Evolutionary conservation across 2,113 vertebrate genomes (phyloP), one percentile per base, ranked within the genome.

Genomic region (Melanerpes formicivorus): DNA sequence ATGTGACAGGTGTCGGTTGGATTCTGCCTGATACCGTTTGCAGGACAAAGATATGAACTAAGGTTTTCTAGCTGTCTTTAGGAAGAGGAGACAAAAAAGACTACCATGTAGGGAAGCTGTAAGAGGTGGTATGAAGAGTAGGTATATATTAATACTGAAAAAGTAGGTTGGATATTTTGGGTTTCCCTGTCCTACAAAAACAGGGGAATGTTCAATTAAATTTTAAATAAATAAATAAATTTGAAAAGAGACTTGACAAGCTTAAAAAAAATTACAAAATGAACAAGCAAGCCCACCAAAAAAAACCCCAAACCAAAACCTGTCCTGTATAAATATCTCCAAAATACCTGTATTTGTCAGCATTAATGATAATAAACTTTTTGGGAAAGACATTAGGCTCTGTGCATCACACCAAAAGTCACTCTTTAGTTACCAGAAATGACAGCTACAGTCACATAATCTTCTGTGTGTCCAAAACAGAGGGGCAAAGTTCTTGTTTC

Each of bases 401-500:
- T 15, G 3, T 86, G 16, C 18, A 83, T 86, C 30, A 60, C 77
- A 15, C 26, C 2, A 2, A 21, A 71, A 69, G 22, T 27, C 3
- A 9, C 9, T 44, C 37, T 40, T 64, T 15, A 18, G 8, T 84
- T 86, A 75, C 27, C 37, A 91, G 66, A 75, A 71, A 32, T 90
- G 40, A 55, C 29, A 63, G n/a, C 37, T 77, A 29, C 15, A 78
- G 58, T 79, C 32, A 42, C 3, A 0, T 75, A 88, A 46, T 77
- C 58, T 91, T n/a, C 60, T 42, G 10, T 18, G 16, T 80, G 15
- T n/a, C 56, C 29, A 25, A 64, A 26, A 65, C 73, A 91, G 74
- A 90, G 48, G 52, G 73, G 52, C 70, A 59, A 67, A 91, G 54
- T 66, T 84, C 44, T 76, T 91, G 64, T 93, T 76, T 87, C 73